Base-by-base conservation (phyloP, 2,888 invertebrate genomes). In the Synanthedon myopaeformis region DNA sequence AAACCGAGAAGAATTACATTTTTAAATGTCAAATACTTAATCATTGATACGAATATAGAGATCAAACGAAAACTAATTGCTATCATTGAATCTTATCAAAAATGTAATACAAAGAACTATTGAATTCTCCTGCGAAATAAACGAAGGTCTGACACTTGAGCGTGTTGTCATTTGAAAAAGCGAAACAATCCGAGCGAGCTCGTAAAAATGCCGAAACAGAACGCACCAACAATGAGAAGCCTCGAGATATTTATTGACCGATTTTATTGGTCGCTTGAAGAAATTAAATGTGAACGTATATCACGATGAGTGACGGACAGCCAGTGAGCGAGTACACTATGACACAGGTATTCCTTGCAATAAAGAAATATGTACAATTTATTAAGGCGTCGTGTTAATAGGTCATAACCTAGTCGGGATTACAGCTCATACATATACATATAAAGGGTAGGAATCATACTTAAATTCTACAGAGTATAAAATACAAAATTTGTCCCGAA, bases 201-300 rank as follows among this genome's bases (percentile, higher is more conserved):
- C 74, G 72, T 77, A 76, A 79, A 77, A 67, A 59, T 60, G 58
- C 66, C 74, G 65, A 73, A 76, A 72, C 70, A 61, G 61, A 74
- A 65, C 64, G 58, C 61, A 61, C 61, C 64, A 70, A 78, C 74
- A 77, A 77, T 72, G 70, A 70, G 68, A 59, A 61, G 60, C 61
- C 64, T 55, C 57, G 66, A 70, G 65, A 64, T 70, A 76, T 77
- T 76, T 77, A 77, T 76, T 71, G 74, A 65, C 57, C 57, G 65
- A 70, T 71, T 74, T 76, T 77, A 76, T 77, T 75, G 72, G 65
- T 63, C 61, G 60, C 64, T 70, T 67, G 63, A 61, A 70, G 70
- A 69, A 76, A 79, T 80, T 76, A 74, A 78, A 76, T 66, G 66
- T 61, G 65, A 56, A 66, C 70, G 71, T 74, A 70, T 70, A 76